These are phyloP conservation scores for Pentalonia nigronervosa DNA, from an alignment of 1,140 invertebrate species.

Conservation along the genomic window DNA sequence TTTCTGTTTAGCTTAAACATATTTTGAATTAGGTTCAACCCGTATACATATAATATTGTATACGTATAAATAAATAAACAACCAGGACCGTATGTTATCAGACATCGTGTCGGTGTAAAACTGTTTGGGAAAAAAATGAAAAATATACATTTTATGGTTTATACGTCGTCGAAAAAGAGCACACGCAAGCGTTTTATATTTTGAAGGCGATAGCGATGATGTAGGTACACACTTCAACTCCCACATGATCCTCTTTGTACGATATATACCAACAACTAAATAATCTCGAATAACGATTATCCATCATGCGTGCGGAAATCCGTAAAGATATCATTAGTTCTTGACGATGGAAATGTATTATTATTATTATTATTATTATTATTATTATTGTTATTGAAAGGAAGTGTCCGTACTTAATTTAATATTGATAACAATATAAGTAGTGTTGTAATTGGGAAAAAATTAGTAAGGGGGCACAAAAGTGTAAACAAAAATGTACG, in stretches of 20 bases:
- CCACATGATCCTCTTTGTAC: neutral
- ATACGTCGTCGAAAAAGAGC: neutral
- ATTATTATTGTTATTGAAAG: no score
- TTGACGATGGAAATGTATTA: neutral
- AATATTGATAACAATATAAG: no score
- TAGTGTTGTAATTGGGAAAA: no score
- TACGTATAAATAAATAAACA: neutral
- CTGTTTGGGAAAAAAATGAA: neutral
- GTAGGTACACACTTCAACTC: no score
- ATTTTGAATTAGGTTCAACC: no score
- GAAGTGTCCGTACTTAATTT: no score
- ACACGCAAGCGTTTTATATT: neutral
- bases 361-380: no score
- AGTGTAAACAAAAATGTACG: no score
- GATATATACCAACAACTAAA: neutral
- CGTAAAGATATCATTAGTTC: neutral
- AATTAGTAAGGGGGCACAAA: no score
- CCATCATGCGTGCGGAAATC: neutral
- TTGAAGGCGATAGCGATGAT: neutral
- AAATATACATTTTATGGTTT: neutral
- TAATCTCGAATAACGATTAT: neutral
- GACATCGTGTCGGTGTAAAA: neutral
- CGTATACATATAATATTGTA: no score
- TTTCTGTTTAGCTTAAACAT: no score
- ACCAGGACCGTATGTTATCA: neutral